Conservation (phyloP, 2,113 vertebrate species). For the Falco punctatus region DNA sequence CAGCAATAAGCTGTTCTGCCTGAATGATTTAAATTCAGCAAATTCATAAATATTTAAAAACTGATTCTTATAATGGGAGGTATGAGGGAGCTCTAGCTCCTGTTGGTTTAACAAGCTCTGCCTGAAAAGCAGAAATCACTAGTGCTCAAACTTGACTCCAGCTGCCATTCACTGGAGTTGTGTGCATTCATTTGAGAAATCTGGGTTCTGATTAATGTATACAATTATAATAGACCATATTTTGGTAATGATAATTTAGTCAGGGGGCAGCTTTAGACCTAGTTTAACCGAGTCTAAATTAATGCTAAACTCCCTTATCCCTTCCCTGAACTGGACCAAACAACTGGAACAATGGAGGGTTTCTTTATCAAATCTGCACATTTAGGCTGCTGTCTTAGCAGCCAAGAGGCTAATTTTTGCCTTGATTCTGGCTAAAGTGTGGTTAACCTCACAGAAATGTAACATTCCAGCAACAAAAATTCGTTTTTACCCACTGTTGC, state of each 20-base stretch:
- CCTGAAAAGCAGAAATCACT: not conserved
- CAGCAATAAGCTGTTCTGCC: conserved; percentile 3
- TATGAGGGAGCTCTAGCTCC: not conserved
- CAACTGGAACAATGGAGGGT: not conserved
- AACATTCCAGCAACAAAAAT: conserved; percentile 35
- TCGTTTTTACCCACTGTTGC: conserved; percentile 18
- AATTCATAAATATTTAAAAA: conserved; percentile 45
- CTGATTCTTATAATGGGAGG: not conserved
- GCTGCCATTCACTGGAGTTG: not conserved
- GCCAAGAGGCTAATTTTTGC: not conserved
- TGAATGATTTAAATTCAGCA: conserved; percentile 7
- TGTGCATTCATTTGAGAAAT: not conserved
- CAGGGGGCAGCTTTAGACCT: not conserved
- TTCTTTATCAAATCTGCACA: conserved; percentile 9
- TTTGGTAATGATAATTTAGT: not conserved
- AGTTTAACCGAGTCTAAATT: not conserved
- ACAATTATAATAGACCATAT: not conserved
- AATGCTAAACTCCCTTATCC: not conserved
- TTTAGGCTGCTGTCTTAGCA: not conserved
- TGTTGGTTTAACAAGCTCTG: not conserved
- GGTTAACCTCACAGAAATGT: conserved; percentile 61
- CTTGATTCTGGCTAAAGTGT: conserved; percentile 27
- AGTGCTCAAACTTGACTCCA: not conserved
- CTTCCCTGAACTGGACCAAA: not conserved
- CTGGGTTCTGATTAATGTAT: not conserved